Evolutionary conservation across 2,888 invertebrate species (phyloP).

Genomic region (Tetranychus truncatus): DNA sequence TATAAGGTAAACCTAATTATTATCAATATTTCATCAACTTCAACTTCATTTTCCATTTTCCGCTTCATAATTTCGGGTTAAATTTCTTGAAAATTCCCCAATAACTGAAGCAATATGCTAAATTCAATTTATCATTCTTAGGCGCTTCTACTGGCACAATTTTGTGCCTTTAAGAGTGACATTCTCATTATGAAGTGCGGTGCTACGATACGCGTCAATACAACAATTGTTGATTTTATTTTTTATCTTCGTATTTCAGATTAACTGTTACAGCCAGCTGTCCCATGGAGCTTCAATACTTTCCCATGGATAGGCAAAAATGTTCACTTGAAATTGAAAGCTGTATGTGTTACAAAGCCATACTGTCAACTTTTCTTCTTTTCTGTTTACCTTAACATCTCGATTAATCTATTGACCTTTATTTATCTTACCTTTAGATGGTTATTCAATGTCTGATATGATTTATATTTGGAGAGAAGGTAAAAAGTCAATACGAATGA

Average conservation of each 20-base stretch:
- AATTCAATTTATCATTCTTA: no score
- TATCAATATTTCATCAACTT: no score
- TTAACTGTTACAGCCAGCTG: constrained; percentile 76
- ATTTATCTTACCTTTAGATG: constrained; percentile 27
- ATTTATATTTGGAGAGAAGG: constrained; percentile 29
- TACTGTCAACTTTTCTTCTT: background rate
- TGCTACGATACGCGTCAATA: no score
- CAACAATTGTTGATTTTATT: background rate
- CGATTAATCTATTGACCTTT: background rate
- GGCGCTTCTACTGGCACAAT: no score
- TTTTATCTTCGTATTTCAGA: background rate
- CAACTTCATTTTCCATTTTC: no score
- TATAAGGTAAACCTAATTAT: constrained; percentile 53
- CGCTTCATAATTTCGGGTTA: no score
- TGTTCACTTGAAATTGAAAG: constrained; percentile 92
- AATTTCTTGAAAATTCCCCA: no score
- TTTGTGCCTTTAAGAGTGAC: no score
- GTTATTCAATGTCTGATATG: constrained; percentile 30
- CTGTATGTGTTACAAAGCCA: constrained; percentile 52
- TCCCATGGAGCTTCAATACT: constrained; percentile 87
- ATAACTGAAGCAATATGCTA: no score
- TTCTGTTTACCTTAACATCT: background rate
- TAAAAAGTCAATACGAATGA: constrained; percentile 28
- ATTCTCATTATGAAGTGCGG: no score
- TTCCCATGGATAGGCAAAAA: constrained; percentile 84